Evolutionary conservation across 1,140 invertebrate species (phyloP), one percentile per base, ranked within the genome.

Genomic region (Temnothorax curvispinosus): DNA sequence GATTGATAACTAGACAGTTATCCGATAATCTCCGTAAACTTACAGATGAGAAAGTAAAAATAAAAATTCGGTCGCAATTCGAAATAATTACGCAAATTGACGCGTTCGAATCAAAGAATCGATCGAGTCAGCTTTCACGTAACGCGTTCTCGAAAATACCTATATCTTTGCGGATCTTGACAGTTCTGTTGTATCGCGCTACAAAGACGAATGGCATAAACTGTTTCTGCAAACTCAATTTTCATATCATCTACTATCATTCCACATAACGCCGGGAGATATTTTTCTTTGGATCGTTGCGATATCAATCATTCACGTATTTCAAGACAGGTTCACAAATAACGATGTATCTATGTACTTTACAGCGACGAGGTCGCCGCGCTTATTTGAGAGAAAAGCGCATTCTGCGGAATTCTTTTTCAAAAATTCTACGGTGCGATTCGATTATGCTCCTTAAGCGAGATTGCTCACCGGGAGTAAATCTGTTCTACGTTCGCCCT

Each of bases 211-310:
- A 18, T 64, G 44, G 6, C 32, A 21, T 13, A 67, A 38, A 54
- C 35, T 41, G 27, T 35, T 80, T 69, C 35, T 21, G 67, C 77
- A 35, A 67, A 38, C 44, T 80, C 64, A 54, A 44, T 52, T 54
- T 67, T 52, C 18, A 67, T 44, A 27, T 67, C 35, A 80, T 69
- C 62, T 35, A 69, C 1, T n/a, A 64, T 54, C 32, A 54, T 52
- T 54, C 6, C 13, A 8, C 1, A 52, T 3, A 4, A 44, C 13
- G 3, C 64, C 44, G n/a, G n/a, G 3, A 65, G 50, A 32, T 32
- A 2, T 35, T n/a, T 67, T 56, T 15, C 18, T 69, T 69, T 69
- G 35, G 47, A 15, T 69, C 35, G 35, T 18, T 21, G 13, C 35
- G 15, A 69, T 13, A 35, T 47, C 18, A 18, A 32, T 78, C 18